Base-by-base conservation (phyloP, 1,140 invertebrate species). In the Aethina tumida region DNA sequence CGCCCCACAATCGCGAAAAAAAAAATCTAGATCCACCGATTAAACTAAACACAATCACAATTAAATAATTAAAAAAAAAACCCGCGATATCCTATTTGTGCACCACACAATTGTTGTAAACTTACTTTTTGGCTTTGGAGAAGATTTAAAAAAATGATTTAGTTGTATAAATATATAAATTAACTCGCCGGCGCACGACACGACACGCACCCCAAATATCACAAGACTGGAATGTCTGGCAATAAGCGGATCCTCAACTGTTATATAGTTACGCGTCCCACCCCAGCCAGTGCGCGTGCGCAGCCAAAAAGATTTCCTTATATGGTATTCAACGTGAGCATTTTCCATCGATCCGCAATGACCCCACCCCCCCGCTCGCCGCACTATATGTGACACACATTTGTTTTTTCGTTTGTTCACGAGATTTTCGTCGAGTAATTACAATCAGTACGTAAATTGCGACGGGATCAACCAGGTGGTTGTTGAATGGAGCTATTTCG, bases 221-320 rank as follows among this genome's bases (percentile, higher is more conserved):
- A 54, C 47, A 51, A 55, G 41, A 43, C 31, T 44, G 28, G 46
- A 50, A 54, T 55, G 53, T 45, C 39, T 45, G 44, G 49, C 43
- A 36, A 36, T 43, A 18, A 22, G 47, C 43, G 44, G 43, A 35
- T 41, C 30, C 34, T 10, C 41, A 32, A 34, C 45, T 38, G 50
- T 37, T 54, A 49, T 53, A 56, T 57, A 50, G 45, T 50, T 48
- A 49, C 46, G 42, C 44, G 43, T 51, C 53, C 50, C 48, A 41
- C 41, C 45, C 37, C 26, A 32, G 26, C 20, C 27, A 32, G 16
- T 22, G 25, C 25, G 14, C 41, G 32, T 10, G 45, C 51, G 48
- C 53, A 48, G 26, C 38, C 17, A 36, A 25, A 9, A 5, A 8
- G 19, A 30, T 39, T 39, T 31, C 28, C 28, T 39, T 31, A 31